Conservation (phyloP, 64 coral and sea anemone genomes). For the Hydrozoanthus tunicans region DNA sequence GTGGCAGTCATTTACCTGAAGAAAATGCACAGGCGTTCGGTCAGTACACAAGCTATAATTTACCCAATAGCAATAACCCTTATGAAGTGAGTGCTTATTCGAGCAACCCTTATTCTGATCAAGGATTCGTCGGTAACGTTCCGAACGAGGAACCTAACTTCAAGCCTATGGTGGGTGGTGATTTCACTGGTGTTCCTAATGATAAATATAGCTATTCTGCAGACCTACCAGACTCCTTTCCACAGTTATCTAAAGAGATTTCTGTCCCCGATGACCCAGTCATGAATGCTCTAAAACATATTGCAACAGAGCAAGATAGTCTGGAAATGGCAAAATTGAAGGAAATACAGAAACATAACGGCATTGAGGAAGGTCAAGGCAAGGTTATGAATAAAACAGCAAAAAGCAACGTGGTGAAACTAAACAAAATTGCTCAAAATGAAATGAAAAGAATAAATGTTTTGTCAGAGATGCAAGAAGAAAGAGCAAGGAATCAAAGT, state of each 20-base stretch:
- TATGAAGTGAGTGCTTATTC: slow-evolving; percentile 10
- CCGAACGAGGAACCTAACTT: background rate
- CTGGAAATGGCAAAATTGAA: slow-evolving; percentile 36
- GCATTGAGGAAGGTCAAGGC: background rate
- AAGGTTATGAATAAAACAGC: background rate
- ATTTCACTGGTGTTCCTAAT: slow-evolving; percentile 5
- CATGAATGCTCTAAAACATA: slow-evolving; percentile 41
- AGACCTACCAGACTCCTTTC: background rate
- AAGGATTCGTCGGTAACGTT: background rate
- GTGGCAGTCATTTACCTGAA: background rate
- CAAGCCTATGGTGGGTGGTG: background rate
- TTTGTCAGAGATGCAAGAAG: background rate
- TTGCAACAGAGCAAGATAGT: slow-evolving; percentile 38
- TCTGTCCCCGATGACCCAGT: slow-evolving; percentile 52
- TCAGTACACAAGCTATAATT: slow-evolving; percentile 25
- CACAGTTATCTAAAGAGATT: slow-evolving; percentile 35
- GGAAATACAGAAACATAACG: slow-evolving; percentile 50
- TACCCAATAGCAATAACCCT: slow-evolving; percentile 35
- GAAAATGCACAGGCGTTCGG: slow-evolving; percentile 18
- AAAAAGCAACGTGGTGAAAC: background rate
- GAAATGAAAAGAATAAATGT: background rate
- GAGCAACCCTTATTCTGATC: slow-evolving; percentile 30
- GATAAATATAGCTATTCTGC: slow-evolving; percentile 36
- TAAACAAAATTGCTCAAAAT: slow-evolving; percentile 19
- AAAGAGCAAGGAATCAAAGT: too few species aligned